Conservation (phyloP, 2,888 invertebrate genomes). For the Orthosia cruda region DNA sequence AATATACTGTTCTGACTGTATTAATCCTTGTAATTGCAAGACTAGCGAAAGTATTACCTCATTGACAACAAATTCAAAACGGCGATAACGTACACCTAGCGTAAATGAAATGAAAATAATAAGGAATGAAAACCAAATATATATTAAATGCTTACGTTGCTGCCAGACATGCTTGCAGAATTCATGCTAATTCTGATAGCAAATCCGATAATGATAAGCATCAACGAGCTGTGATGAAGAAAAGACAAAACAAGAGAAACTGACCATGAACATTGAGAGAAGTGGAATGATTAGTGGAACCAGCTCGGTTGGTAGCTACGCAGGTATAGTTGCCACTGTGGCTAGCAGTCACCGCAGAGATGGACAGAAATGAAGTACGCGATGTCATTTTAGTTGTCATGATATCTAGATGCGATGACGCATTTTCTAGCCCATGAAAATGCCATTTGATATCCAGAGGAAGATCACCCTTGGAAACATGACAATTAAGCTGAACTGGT, state of each 20-base stretch:
- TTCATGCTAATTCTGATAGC: slow-evolving; percentile 86
- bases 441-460: slow-evolving; percentile 95
- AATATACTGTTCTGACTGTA: slow-evolving; percentile 81
- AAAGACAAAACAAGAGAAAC: slow-evolving; percentile 78
- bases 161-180: slow-evolving; percentile 78
- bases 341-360: slow-evolving; percentile 93
- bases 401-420: slow-evolving; percentile 92
- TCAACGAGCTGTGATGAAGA: slow-evolving; percentile 74
- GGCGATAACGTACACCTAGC: not conserved
- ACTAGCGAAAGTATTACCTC: not conserved
- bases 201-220: slow-evolving; percentile 73
- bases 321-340: slow-evolving; percentile 96
- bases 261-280: slow-evolving; percentile 91
- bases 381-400: slow-evolving; percentile 93
- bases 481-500: slow-evolving; percentile 93
- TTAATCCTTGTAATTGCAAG: slow-evolving; percentile 71
- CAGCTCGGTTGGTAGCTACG: slow-evolving; percentile 94
- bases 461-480: slow-evolving; percentile 94
- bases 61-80: not conserved
- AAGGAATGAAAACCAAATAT: slow-evolving; percentile 68
- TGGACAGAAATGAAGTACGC: slow-evolving; percentile 94
- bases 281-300: slow-evolving; percentile 93
- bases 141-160: slow-evolving; percentile 78
- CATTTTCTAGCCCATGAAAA: slow-evolving; percentile 93
- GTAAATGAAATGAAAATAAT: slow-evolving; percentile 61